A percentile compares a stretch with the other conserved stretches of the same genome.
Evolutionary conservation across 2,888 invertebrate species (phyloP).

Genomic region (Pilophorus perplexus): DNA sequence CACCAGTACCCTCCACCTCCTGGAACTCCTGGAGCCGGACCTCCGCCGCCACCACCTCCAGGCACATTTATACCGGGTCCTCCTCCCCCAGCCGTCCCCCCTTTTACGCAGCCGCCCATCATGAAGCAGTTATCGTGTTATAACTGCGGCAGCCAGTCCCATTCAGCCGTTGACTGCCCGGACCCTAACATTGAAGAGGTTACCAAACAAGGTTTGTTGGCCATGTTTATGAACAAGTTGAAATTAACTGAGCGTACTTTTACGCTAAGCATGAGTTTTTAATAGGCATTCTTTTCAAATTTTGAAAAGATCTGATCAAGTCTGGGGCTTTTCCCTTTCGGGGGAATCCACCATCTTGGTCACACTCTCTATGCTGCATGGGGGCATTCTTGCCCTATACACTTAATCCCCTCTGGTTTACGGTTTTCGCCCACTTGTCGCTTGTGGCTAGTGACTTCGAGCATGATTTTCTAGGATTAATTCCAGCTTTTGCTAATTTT

Average conservation of each 20-base stretch:
- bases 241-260: background rate
- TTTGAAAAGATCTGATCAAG: background rate
- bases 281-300: background rate
- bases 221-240: background rate
- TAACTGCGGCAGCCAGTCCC: conserved; percentile 85
- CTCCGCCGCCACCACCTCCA: conserved; percentile 48
- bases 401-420: too few species aligned
- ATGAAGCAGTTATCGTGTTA: conserved; percentile 64
- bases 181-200: conserved; percentile 91
- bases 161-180: conserved; percentile 82
- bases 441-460: too few species aligned
- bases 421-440: too few species aligned
- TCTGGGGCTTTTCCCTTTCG: too few species aligned
- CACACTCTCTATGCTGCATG: too few species aligned
- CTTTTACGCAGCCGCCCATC: conserved; percentile 40
- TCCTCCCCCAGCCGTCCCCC: conserved; percentile 44
- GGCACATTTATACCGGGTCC: conserved; percentile 47
- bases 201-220: conserved; percentile 56
- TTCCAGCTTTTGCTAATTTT: too few species aligned
- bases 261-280: background rate
- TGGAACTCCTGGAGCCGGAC: conserved; percentile 46
- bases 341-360: too few species aligned
- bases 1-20: conserved; percentile 49
- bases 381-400: too few species aligned
- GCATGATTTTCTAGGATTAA: too few species aligned